These are phyloP conservation scores for Neoscelio sp. DNA, from an alignment of 2,888 invertebrate species.

Conservation along the genomic window DNA sequence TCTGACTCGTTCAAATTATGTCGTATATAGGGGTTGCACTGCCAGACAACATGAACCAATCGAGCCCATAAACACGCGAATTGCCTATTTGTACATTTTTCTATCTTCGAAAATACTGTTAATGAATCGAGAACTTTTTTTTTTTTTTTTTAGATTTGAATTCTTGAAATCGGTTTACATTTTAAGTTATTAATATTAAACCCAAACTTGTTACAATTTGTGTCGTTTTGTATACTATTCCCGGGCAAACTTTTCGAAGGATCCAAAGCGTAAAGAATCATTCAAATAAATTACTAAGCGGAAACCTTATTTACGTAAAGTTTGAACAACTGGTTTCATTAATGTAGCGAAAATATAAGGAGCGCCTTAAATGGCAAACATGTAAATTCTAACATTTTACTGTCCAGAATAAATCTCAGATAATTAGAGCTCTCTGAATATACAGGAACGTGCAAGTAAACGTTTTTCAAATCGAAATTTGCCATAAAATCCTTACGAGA, in stretches of 20 bases:
- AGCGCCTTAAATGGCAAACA: constrained; percentile 67
- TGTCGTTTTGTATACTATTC: no score
- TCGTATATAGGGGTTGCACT: constrained; percentile 23
- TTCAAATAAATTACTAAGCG: constrained; percentile 49
- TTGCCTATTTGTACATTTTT: not conserved
- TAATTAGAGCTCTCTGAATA: no score
- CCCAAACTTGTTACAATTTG: constrained; percentile 13
- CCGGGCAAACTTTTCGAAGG: not conserved
- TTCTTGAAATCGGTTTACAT: no score
- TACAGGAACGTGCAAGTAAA: no score
- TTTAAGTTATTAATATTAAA: constrained; percentile 28
- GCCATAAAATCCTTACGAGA: no score
- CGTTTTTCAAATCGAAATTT: no score
- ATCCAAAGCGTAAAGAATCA: constrained; percentile 57
- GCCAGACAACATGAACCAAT: constrained; percentile 45
- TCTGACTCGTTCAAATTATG: constrained; percentile 43
- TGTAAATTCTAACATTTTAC: constrained; percentile 65
- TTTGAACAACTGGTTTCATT: constrained; percentile 63
- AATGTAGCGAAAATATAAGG: constrained; percentile 67
- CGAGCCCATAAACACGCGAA: constrained; percentile 43
- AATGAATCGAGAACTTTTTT: not conserved
- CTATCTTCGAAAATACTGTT: not conserved
- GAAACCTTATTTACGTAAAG: constrained; percentile 22
- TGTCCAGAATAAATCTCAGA: no score
- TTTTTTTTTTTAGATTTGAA: no score